These are phyloP conservation scores for Caenorhabditis briggsae DNA, from an alignment of 1,140 invertebrate genomes.

Conservation along the genomic window DNA sequence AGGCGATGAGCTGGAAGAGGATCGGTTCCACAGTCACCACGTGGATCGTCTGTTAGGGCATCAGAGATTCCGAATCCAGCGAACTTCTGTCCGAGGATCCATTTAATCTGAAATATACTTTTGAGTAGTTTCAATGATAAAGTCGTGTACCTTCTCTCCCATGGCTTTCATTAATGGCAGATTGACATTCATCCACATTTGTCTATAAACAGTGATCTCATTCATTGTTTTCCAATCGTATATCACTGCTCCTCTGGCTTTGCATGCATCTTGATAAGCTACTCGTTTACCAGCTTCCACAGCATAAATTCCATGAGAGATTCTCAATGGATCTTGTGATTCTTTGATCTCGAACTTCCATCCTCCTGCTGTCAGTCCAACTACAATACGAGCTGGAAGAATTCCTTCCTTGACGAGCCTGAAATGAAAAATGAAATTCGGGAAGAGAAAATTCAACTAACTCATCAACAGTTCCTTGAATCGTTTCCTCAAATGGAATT, in stretches of 20 bases:
- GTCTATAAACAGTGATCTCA: conserved; percentile 23
- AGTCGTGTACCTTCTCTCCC: not conserved
- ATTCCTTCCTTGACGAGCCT: conserved; percentile 35
- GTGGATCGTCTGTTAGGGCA: not conserved
- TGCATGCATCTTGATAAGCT: conserved; percentile 20
- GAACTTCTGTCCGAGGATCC: conserved; percentile 18
- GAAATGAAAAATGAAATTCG: too few species aligned
- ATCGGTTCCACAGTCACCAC: conserved; percentile 10
- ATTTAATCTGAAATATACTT: not conserved
- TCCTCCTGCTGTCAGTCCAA: conserved; percentile 28
- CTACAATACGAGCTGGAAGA: conserved; percentile 13
- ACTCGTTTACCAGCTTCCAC: not conserved
- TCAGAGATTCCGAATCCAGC: conserved; percentile 15
- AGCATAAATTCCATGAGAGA: not conserved
- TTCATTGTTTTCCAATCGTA: conserved; percentile 32
- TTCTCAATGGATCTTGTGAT: conserved; percentile 17
- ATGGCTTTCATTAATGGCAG: conserved; percentile 10
- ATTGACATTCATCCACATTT: conserved; percentile 43
- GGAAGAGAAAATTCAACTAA: not conserved
- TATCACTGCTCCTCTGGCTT: conserved; percentile 28
- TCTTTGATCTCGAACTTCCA: conserved; percentile 42
- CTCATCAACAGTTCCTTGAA: conserved; percentile 43
- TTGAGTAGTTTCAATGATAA: not conserved
- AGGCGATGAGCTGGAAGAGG: conserved; percentile 27
- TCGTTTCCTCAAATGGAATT: conserved; percentile 35